These are phyloP conservation scores for Noctua comes DNA, from an alignment of 2,888 invertebrate species.

Conservation along the genomic window DNA sequence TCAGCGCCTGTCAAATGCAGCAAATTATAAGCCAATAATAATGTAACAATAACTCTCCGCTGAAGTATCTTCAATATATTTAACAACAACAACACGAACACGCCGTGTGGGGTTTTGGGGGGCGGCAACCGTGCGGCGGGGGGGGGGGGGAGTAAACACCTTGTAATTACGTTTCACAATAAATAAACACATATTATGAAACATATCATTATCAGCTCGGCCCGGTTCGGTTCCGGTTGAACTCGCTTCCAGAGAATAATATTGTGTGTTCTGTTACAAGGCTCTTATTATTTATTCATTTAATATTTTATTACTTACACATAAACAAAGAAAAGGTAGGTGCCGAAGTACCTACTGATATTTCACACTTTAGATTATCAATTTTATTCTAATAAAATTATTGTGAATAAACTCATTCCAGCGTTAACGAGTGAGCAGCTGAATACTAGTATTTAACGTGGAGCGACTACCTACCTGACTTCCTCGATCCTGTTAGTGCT, in stretches of 20 bases:
- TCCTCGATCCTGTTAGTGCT: neutral
- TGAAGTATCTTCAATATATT: slow-evolving; percentile 10
- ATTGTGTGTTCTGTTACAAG: neutral
- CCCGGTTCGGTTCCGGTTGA: neutral
- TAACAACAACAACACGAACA: neutral
- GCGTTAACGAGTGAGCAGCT: neutral
- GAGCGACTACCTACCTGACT: neutral
- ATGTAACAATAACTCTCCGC: neutral
- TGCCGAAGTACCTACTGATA: neutral
- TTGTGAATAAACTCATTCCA: neutral
- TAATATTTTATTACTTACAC: neutral
- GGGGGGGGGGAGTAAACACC: neutral
- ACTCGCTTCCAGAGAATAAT: neutral
- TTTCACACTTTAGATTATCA: neutral
- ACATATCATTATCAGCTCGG: slow-evolving; percentile 10
- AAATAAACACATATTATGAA: slow-evolving; percentile 19
- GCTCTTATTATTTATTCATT: neutral
- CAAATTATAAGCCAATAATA: slow-evolving; percentile 1
- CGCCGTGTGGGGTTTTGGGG: neutral
- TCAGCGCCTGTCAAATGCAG: neutral
- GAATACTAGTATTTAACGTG: neutral
- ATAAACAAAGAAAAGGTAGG: neutral
- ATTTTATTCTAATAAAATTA: neutral
- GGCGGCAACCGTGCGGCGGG: no score
- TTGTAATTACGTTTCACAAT: slow-evolving; percentile 36